phyloP scores from a whole-genome alignment of 2,888 invertebrate species.

The Gnatocerus cornutus region DNA sequence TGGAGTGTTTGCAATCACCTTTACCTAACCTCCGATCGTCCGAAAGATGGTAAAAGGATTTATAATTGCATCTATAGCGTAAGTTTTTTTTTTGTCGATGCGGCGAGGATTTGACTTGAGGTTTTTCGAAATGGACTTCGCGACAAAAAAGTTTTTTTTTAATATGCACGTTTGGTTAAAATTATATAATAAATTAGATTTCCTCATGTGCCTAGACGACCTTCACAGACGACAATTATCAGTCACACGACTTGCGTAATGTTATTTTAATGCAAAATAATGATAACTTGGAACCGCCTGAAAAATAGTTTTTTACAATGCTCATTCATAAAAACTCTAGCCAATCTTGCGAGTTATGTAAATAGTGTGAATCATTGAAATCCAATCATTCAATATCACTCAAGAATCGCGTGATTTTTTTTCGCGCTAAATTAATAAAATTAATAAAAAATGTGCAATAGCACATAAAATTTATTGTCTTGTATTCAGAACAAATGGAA shows the following conservation, averaged over 20 bases:
- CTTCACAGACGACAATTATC: not conserved
- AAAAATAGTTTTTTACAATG: not conserved
- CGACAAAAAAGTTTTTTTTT: not conserved
- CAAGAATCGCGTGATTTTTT: not conserved
- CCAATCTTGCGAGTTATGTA: not conserved
- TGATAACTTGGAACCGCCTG: too few relatives aligned
- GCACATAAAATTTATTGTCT: too few relatives aligned
- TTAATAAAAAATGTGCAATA: too few relatives aligned
- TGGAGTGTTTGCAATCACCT: slow-evolving; percentile 30
- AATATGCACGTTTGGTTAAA: not conserved
- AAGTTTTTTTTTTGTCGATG: slow-evolving; percentile 17
- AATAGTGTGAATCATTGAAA: not conserved
- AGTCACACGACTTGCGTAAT: too few relatives aligned
- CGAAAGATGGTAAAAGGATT: slow-evolving; percentile 12
- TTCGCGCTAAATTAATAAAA: not conserved
- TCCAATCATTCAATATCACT: not conserved
- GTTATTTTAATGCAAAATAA: too few relatives aligned
- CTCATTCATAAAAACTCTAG: not conserved
- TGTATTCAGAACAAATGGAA: too few relatives aligned
- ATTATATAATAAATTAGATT: slow-evolving; percentile 13
- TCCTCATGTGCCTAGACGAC: slow-evolving; percentile 11
- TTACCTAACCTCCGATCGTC: slow-evolving; percentile 36
- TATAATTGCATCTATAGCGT: slow-evolving; percentile 11
- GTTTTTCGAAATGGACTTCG: not conserved
- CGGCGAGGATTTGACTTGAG: not conserved